phyloP scores from a whole-genome alignment of 64 coral and sea anemone genomes.

The Stichodactyla helianthus region DNA sequence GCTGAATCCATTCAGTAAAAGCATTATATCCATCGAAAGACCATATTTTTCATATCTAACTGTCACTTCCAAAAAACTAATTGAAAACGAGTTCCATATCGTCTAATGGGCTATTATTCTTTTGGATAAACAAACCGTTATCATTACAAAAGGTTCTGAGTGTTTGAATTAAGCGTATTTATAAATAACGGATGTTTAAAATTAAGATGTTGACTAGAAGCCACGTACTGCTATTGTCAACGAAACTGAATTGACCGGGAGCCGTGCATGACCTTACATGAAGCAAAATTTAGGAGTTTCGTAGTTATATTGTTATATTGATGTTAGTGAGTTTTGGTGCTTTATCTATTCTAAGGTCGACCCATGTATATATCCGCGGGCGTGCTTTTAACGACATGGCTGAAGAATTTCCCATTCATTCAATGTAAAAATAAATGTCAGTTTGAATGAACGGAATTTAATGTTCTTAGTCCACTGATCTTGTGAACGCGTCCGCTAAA shows the following conservation, averaged over 20 bases:
- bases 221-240: not conserved
- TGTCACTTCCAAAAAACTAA: not conserved
- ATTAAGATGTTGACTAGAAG: not conserved
- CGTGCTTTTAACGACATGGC: no score
- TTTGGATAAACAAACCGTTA: not conserved
- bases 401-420: no score
- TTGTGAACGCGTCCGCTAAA: not conserved
- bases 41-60: not conserved
- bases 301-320: no score
- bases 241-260: no score
- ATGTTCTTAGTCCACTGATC: not conserved
- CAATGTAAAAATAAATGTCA: not conserved
- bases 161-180: not conserved
- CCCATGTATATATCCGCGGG: no score
- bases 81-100: not conserved
- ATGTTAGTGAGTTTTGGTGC: no score
- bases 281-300: not conserved
- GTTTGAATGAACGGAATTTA: not conserved
- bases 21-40: no score
- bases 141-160: not conserved
- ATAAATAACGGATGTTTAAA: not conserved
- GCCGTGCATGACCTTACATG: not conserved
- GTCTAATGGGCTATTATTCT: not conserved
- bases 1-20: no score
- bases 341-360: no score